Percentiles rank a stretch among this genome's conserved stretches.
phyloP scores from a whole-genome alignment of 2,888 invertebrate species.

The Eilema griseolum region DNA sequence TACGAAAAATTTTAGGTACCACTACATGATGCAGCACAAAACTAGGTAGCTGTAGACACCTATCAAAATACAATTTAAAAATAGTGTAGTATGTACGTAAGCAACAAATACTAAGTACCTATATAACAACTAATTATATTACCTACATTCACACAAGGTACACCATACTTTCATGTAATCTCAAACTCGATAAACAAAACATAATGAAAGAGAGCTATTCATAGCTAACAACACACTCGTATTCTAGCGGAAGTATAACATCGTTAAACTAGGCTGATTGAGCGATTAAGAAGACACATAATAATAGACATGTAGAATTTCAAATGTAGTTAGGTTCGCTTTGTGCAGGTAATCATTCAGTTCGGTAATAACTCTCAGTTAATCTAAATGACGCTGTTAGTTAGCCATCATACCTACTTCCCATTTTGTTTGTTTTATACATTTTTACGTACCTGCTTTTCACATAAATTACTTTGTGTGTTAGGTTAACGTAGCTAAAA shows the following conservation, averaged over 20 bases:
- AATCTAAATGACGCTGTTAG: conserved; percentile 19
- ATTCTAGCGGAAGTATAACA: conserved; percentile 28
- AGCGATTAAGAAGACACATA: conserved; percentile 35
- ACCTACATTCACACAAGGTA: background rate
- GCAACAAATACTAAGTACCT: background rate
- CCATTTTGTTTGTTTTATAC: conserved; percentile 21
- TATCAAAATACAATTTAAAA: background rate
- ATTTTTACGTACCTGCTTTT: conserved; percentile 14
- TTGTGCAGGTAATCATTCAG: conserved; percentile 29
- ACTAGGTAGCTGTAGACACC: background rate
- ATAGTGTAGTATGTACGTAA: background rate
- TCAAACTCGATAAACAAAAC: background rate
- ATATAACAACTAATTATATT: background rate
- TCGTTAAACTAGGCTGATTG: conserved; percentile 35
- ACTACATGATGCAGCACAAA: no score
- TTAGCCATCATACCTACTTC: conserved; percentile 16
- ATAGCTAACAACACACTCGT: conserved; percentile 7
- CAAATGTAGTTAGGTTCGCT: conserved; percentile 18
- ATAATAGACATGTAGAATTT: conserved; percentile 29
- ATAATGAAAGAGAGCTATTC: background rate
- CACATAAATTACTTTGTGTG: background rate
- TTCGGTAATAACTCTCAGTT: conserved; percentile 30
- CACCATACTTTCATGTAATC: background rate
- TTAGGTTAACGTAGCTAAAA: background rate
- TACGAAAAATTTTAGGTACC: no score